Conservation (phyloP, 2,797 vertebrate species). For the Cuculus canorus region DNA sequence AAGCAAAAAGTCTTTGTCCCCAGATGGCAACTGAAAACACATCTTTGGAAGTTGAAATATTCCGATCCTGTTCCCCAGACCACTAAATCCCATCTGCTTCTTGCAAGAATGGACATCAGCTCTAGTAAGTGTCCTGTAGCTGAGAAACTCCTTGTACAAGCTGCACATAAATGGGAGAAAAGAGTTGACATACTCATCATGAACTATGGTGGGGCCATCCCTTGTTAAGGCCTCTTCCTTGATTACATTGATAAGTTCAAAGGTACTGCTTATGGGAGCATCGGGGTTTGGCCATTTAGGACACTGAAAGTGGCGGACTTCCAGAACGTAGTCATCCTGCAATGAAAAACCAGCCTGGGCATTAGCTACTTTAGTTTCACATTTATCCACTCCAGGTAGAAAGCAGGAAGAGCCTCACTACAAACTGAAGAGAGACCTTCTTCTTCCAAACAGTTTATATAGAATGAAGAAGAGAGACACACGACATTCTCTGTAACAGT, state of each 20-base stretch:
- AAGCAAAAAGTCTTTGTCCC: neutral
- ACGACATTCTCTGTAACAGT: neutral
- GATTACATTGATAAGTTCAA: conserved; percentile 98
- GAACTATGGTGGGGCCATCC: conserved; percentile 97
- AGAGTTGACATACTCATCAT: conserved; percentile 91
- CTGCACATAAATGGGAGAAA: neutral
- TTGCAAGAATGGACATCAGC: neutral
- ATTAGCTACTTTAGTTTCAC: neutral
- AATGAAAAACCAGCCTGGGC: conserved; percentile 12
- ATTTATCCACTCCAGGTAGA: neutral
- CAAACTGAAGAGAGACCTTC: neutral
- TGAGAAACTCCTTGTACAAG: neutral
- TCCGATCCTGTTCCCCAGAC: neutral
- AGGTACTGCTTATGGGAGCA: conserved; percentile 95
- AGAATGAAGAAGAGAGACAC: neutral
- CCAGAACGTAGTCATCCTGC: conserved; percentile 97
- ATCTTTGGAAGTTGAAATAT: neutral
- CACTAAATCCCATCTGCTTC: neutral
- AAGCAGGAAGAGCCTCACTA: neutral
- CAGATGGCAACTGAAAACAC: neutral
- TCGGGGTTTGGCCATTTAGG: conserved; percentile 99
- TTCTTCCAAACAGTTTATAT: neutral
- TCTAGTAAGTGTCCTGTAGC: neutral
- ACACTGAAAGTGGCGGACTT: conserved; percentile 98
- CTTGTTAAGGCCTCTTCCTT: conserved; percentile 98